Evolutionary conservation across 35 echinoderm and acorn worm genomes (phyloP).

Genomic region (Lytechinus variegatus): DNA sequence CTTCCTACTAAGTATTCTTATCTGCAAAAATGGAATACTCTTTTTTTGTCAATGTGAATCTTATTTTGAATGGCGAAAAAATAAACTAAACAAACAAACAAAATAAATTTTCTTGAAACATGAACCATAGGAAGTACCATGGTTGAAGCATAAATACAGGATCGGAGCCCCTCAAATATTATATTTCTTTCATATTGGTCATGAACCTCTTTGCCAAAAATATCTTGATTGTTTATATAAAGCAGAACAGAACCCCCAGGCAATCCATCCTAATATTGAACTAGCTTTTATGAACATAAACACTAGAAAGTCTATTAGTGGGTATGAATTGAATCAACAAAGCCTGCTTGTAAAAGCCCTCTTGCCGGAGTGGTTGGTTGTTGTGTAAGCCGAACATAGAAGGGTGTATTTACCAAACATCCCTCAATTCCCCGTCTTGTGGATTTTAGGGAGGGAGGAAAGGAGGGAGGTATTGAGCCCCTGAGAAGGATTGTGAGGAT

Average conservation of each 20-base stretch:
- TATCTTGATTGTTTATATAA: not conserved
- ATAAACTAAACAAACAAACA: too few relatives aligned
- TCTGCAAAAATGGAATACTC: too few relatives aligned
- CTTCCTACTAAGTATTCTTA: too few relatives aligned
- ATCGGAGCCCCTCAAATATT: too few relatives aligned
- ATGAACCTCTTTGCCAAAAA: too few relatives aligned
- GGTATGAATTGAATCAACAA: not conserved
- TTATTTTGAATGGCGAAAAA: too few relatives aligned
- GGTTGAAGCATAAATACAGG: too few relatives aligned
- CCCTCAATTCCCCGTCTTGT: not conserved
- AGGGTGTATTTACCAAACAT: too few relatives aligned
- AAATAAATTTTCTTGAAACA: too few relatives aligned
- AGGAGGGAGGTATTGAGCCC: not conserved
- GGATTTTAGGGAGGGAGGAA: not conserved
- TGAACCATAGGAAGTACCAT: too few relatives aligned
- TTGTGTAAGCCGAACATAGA: not conserved
- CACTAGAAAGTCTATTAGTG: constrained; percentile 11
- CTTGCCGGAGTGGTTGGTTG: not conserved
- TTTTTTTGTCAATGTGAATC: too few relatives aligned
- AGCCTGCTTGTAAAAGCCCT: not conserved
- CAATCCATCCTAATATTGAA: not conserved
- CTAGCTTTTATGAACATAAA: not conserved
- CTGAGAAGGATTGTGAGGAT: not conserved
- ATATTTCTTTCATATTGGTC: too few relatives aligned
- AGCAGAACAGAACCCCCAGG: not conserved